Base-by-base conservation (phyloP, 2,888 invertebrate genomes). In the Metacarcinus magister region DNA sequence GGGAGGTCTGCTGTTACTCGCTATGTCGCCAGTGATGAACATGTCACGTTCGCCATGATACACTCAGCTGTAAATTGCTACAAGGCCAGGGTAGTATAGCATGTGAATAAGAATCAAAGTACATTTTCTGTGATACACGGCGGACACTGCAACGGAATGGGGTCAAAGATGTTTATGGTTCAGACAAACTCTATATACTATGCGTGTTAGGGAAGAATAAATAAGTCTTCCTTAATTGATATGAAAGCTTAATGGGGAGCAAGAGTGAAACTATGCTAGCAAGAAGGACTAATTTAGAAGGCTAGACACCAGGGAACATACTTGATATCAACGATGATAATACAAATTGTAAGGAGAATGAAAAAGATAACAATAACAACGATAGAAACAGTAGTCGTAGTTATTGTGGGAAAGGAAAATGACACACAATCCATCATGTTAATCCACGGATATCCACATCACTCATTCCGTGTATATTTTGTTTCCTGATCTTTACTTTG, bases 1-100 rank as follows among this genome's bases (percentile, higher is more conserved):
- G 75, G 75, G 75, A 75, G 75, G 75, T 75, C 75, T 75, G 75
- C n/a, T 75, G 75, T 75, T 75, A 75, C 75, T 75, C 75, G 23
- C 19, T 23, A 7, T 23, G 23, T 23, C 23, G n/a, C 28, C 8
- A 75, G 28, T 19, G 75, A 75, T 75, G 75, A 75, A 75, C 75
- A 28, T 28, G 75, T 75, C 75, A 7, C 23, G 28, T 23, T 23
- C n/a, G 75, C 75, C 23, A n/a, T 75, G 75, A 75, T 75, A 23
- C 75, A 75, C 75, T 75, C n/a, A 8, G 19, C 75, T 5, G 28
- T 75, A 75, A 75, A 75, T 75, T 75, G 75, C n/a, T 75, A 75
- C 75, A 75, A 75, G 75, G 23, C 75, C 19, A 16, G 19, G 5
- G 75, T 19, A 75, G n/a, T 75, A 23, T 75, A 23, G 75, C 75